These are phyloP conservation scores for Enteromius argenteus DNA, from an alignment of 2,797 vertebrate species.

Conservation along the genomic window DNA sequence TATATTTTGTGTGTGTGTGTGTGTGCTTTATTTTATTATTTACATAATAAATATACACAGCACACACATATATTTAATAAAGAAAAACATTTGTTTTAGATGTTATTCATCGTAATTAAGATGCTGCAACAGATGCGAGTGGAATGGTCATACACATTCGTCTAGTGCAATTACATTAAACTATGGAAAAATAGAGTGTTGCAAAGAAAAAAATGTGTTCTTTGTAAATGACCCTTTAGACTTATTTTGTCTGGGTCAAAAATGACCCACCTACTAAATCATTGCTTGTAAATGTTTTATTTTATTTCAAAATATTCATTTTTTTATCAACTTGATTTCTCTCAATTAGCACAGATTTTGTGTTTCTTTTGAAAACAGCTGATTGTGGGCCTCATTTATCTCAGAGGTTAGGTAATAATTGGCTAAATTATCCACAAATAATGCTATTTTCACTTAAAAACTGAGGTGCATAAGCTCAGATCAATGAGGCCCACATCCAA, in stretches of 20 bases:
- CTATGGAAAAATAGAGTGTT: not conserved
- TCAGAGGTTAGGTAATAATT: not conserved
- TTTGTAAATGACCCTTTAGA: not conserved
- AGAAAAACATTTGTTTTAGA: no score
- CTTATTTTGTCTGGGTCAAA: not conserved
- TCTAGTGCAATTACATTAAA: not conserved
- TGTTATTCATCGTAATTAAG: no score
- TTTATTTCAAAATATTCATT: not conserved
- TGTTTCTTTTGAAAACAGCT: not conserved
- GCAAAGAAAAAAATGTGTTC: not conserved
- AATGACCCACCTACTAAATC: not conserved
- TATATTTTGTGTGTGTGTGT: no score
- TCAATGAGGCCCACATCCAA: not conserved
- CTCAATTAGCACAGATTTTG: not conserved
- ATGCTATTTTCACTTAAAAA: not conserved
- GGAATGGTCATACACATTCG: not conserved
- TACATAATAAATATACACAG: no score
- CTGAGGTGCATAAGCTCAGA: not conserved
- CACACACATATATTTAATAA: no score
- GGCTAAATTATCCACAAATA: not conserved
- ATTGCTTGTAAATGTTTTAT: not conserved
- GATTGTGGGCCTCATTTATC: not conserved
- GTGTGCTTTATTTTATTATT: no score
- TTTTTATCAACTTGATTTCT: not conserved
- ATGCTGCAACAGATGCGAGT: no score